phyloP scores from a whole-genome alignment of 2,888 invertebrate species.

The Trichopoda pennipes region DNA sequence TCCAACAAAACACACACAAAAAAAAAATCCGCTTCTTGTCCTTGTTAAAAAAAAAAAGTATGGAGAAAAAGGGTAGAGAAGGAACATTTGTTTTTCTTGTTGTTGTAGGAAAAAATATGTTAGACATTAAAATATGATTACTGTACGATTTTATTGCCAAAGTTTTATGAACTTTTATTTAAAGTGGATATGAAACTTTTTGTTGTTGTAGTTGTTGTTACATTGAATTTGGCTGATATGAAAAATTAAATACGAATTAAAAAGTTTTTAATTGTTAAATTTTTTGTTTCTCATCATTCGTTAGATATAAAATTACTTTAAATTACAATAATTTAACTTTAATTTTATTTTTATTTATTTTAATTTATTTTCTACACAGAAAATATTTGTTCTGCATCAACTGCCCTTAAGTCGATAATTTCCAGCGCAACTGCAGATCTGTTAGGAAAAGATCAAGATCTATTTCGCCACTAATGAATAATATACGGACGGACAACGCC shows the following conservation, averaged over 20 bases:
- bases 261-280: slow-evolving; percentile 44
- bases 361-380: no score
- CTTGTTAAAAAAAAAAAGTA: background rate
- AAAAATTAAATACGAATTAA: slow-evolving; percentile 59
- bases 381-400: no score
- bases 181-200: slow-evolving; percentile 23
- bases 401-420: no score
- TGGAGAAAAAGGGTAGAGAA: background rate
- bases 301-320: background rate
- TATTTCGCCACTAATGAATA: no score
- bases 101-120: slow-evolving; percentile 26
- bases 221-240: slow-evolving; percentile 28
- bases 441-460: no score
- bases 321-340: no score
- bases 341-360: no score
- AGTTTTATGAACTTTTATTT: slow-evolving; percentile 71
- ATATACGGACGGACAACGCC: no score
- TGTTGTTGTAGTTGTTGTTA: background rate
- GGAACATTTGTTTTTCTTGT: background rate
- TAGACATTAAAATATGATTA: slow-evolving; percentile 76
- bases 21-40: slow-evolving; percentile 40
- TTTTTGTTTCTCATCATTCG: background rate
- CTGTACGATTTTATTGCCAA: slow-evolving; percentile 77
- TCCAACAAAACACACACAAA: no score
- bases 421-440: no score